Conservation (phyloP, 2,797 vertebrate genomes). For the Hippopotamyrus pictus region DNA sequence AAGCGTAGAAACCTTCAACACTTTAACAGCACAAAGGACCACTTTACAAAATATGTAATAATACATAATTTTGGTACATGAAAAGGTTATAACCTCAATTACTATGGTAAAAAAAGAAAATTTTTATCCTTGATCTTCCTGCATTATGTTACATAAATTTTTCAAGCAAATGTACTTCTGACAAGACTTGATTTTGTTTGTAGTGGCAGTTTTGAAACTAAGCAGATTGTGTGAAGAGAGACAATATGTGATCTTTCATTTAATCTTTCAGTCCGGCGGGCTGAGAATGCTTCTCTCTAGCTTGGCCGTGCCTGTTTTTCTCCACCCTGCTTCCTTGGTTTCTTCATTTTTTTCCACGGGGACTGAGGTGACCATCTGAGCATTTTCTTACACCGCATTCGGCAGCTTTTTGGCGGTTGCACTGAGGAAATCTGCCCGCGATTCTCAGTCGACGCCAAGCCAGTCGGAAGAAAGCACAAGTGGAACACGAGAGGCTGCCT, state of each 20-base stretch:
- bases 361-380: background rate
- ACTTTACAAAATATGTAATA: background rate
- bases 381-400: background rate
- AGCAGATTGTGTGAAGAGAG: background rate
- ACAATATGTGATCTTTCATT: background rate
- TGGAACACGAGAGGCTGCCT: background rate
- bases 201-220: background rate
- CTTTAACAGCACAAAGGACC: conserved; percentile 9
- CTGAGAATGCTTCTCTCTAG: background rate
- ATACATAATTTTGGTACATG: background rate
- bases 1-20: background rate
- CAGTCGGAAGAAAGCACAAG: background rate
- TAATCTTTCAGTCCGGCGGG: background rate
- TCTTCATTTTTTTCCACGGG: background rate
- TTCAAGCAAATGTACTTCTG: background rate
- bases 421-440: background rate
- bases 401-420: background rate
- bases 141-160: background rate
- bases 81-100: conserved; percentile 4
- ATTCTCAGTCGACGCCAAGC: background rate
- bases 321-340: background rate
- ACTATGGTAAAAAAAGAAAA: background rate
- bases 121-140: background rate
- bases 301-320: background rate
- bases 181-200: background rate